Conservation (phyloP, 2,113 vertebrate species). For the Dunckerocampus dactyliophorus region DNA sequence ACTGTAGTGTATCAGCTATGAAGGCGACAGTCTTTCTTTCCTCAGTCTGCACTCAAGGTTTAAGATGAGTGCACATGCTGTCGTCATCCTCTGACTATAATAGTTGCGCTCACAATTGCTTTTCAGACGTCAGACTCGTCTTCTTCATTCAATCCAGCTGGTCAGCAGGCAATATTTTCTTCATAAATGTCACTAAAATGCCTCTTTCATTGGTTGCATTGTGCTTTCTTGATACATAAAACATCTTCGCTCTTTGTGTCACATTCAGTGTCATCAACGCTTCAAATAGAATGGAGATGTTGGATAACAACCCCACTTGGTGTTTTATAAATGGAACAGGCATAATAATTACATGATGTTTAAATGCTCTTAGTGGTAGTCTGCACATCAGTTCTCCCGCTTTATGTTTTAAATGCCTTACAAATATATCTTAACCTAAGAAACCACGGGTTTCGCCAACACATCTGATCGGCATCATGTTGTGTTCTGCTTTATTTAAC, state of each 20-base stretch:
- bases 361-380: conserved; percentile 21
- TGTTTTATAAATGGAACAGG: conserved; percentile 18
- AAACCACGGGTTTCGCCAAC: too few relatives aligned
- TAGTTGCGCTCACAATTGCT: conserved; percentile 34
- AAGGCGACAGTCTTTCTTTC: conserved; percentile 10
- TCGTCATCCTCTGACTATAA: conserved; percentile 46
- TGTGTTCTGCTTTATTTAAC: not conserved
- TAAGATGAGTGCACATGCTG: conserved; percentile 40
- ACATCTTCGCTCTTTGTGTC: conserved; percentile 20
- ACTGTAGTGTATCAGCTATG: not conserved
- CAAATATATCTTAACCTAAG: not conserved
- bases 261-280: conserved; percentile 26
- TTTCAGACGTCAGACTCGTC: conserved; percentile 33
- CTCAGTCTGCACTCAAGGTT: conserved; percentile 27
- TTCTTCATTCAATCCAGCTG: conserved; percentile 43
- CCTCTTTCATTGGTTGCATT: conserved; percentile 27
- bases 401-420: too few relatives aligned
- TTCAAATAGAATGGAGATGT: conserved; percentile 15
- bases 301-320: conserved; percentile 32
- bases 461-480: not conserved
- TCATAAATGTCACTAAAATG: conserved; percentile 34
- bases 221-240: conserved; percentile 23
- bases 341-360: conserved; percentile 18
- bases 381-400: not conserved
- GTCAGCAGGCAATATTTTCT: conserved; percentile 29